A percentile compares a stretch with the other conserved stretches of the same genome.
These are phyloP conservation scores for Invenusta paracnida DNA, from an alignment of 2,888 invertebrate species.

Conservation along the genomic window DNA sequence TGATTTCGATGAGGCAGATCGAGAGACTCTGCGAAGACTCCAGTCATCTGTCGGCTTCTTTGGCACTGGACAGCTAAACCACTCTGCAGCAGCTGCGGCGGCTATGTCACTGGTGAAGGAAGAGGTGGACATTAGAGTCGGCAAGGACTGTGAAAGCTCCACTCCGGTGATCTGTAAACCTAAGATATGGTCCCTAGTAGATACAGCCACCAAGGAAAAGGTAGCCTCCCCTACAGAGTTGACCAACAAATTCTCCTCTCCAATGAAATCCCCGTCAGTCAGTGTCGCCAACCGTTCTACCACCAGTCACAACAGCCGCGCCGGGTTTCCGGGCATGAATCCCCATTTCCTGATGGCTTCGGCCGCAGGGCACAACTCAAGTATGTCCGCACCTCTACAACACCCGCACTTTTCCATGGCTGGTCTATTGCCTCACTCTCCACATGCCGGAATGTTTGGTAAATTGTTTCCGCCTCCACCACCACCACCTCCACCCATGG, in stretches of 20 bases:
- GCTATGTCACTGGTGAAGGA: background rate
- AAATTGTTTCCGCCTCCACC: background rate
- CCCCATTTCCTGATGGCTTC: background rate
- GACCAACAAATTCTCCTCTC: no score
- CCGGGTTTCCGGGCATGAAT: background rate
- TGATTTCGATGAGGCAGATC: slow-evolving; percentile 12
- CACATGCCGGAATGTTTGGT: background rate
- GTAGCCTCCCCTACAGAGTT: no score
- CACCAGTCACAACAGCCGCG: background rate
- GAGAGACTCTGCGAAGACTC: background rate
- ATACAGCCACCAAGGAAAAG: slow-evolving; percentile 12
- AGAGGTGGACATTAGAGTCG: background rate
- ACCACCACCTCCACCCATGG: background rate
- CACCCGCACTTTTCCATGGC: background rate
- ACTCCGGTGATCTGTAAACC: background rate
- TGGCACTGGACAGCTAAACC: background rate
- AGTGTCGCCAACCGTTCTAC: background rate
- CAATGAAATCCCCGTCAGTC: background rate
- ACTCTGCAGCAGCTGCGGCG: background rate
- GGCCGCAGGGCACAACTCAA: no score
- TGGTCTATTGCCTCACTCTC: background rate
- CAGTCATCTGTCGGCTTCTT: background rate
- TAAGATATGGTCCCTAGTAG: slow-evolving; percentile 22
- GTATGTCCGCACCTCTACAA: background rate
- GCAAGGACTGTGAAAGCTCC: background rate